These are phyloP conservation scores for Aldrovandia affinis DNA, from an alignment of 2,797 vertebrate species.

Conservation along the genomic window DNA sequence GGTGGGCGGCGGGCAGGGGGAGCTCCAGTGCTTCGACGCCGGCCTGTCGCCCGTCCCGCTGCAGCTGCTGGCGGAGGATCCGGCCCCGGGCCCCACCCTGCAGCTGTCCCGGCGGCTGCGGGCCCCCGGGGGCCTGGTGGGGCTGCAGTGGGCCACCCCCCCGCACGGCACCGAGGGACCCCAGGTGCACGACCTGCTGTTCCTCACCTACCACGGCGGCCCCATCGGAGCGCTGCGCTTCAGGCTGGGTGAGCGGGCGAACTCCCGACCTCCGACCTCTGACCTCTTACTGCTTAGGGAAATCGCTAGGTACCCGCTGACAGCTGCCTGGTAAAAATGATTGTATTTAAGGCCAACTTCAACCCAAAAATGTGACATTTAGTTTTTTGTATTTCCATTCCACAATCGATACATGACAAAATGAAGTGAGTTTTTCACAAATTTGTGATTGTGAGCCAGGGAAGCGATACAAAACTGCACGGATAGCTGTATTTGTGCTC, in stretches of 20 bases:
- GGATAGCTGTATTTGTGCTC: not conserved
- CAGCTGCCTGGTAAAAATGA: too few relatives aligned
- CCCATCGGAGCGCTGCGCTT: constrained; percentile 85
- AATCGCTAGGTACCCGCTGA: too few relatives aligned
- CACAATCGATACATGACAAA: not conserved
- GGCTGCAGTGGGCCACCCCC: constrained; percentile 81
- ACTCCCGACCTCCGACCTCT: constrained; percentile 36
- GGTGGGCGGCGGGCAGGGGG: constrained; percentile 83
- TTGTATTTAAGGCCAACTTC: too few relatives aligned
- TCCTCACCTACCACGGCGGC: constrained; percentile 84
- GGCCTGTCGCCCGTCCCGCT: constrained; percentile 82
- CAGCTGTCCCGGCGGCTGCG: constrained; percentile 78
- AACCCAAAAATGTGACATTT: too few relatives aligned
- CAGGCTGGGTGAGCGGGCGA: constrained; percentile 88
- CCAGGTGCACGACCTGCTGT: constrained; percentile 74
- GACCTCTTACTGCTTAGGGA: too few relatives aligned
- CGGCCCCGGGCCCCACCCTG: constrained; percentile 72
- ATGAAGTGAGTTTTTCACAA: not conserved
- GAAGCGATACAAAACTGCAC: not conserved
- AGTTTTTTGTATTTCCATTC: not conserved
- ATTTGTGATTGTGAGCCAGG: not conserved
- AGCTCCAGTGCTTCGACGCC: constrained; percentile 88
- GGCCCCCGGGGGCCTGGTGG: constrained; percentile 75
- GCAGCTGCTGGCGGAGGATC: constrained; percentile 83
- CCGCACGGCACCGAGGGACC: constrained; percentile 47